Evolutionary conservation across 2,888 invertebrate species (phyloP).

Genomic region (Cantharis flavilabris): DNA sequence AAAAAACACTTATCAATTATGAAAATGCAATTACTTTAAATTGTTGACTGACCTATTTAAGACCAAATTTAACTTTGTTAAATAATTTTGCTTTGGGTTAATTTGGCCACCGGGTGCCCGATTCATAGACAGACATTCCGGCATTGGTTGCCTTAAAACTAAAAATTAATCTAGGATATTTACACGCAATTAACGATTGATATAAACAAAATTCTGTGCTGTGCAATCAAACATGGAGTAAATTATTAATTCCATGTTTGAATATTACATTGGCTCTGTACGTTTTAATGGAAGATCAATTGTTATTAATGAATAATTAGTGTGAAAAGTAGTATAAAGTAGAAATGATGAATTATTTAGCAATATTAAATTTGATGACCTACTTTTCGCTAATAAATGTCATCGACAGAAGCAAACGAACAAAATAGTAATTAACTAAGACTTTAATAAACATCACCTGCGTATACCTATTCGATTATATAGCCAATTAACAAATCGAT

Average conservation of each 20-base stretch:
- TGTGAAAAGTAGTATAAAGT: not conserved
- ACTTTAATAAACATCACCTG: conserved; percentile 17
- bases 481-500: conserved; percentile 22
- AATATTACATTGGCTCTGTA: not conserved
- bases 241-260: not conserved
- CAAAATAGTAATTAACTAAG: conserved; percentile 21
- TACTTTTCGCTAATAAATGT: not conserved
- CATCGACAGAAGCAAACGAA: conserved; percentile 6
- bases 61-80: not conserved
- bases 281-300: not conserved
- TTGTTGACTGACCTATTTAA: not conserved
- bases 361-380: conserved; percentile 9
- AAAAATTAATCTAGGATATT: not conserved
- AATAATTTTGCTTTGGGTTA: not conserved
- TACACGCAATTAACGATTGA: not conserved
- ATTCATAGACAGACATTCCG: too few relatives aligned
- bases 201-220: not conserved
- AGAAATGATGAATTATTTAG: not conserved
- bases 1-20: not conserved
- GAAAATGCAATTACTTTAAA: not conserved
- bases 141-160: too few relatives aligned
- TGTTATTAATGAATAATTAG: not conserved
- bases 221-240: not conserved
- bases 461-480: conserved; percentile 12
- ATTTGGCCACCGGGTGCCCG: not conserved